These are phyloP conservation scores for Plebejus anna DNA, from an alignment of 2,888 invertebrate species.

Conservation along the genomic window DNA sequence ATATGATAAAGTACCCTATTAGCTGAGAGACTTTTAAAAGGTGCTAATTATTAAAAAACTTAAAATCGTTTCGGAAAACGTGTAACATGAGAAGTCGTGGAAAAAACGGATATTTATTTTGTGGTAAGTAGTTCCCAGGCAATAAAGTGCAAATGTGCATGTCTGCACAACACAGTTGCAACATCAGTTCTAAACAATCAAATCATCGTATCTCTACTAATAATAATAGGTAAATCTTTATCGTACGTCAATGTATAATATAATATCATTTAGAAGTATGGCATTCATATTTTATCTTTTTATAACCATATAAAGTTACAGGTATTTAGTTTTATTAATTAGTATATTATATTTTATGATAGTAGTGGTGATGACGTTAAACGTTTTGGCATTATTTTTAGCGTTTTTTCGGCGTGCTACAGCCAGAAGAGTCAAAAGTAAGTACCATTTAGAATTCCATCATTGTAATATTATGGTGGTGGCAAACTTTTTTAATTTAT, in stretches of 20 bases:
- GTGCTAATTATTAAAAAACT: background rate
- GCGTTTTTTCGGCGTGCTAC: too few relatives aligned
- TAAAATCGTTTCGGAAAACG: background rate
- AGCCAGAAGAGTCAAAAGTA: too few relatives aligned
- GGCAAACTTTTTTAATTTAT: too few relatives aligned
- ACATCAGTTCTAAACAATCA: too few relatives aligned
- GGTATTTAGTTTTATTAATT: background rate
- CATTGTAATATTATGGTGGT: too few relatives aligned
- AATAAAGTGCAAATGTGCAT: too few relatives aligned
- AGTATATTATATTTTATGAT: background rate
- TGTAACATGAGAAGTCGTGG: too few relatives aligned
- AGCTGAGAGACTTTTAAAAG: background rate
- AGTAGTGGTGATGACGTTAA: background rate
- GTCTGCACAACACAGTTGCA: too few relatives aligned
- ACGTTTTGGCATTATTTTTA: background rate
- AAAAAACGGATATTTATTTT: background rate
- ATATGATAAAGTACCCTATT: too few relatives aligned
- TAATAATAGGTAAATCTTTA: background rate
- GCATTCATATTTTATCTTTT: constrained; percentile 3
- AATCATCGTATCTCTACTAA: background rate
- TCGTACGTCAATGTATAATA: background rate
- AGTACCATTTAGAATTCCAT: too few relatives aligned
- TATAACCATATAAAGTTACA: background rate
- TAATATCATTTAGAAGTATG: background rate
- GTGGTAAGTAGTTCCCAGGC: background rate